A percentile compares a stretch with the other conserved stretches of the same genome.
These are phyloP conservation scores for Rosalia funebris DNA, from an alignment of 2,888 invertebrate species.

Conservation along the genomic window DNA sequence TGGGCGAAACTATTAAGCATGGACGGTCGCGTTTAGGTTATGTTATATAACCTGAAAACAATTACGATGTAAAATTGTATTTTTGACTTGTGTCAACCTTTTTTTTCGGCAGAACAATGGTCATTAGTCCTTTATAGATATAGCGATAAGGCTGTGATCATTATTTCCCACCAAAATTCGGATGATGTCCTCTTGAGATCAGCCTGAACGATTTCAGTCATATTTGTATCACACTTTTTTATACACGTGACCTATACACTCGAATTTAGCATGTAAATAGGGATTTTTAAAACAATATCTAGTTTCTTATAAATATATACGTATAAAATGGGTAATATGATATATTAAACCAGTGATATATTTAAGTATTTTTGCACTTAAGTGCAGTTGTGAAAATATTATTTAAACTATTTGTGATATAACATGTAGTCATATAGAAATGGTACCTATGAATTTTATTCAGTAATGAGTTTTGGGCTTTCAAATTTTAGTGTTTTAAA, in stretches of 20 bases:
- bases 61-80: too few species aligned
- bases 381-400: conserved; percentile 58
- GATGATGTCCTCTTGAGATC: background rate
- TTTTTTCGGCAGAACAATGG: too few species aligned
- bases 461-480: conserved; percentile 13
- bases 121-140: too few species aligned
- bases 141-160: too few species aligned
- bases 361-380: conserved; percentile 61
- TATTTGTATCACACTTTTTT: conserved; percentile 25
- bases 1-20: too few species aligned
- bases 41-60: too few species aligned
- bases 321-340: conserved; percentile 33
- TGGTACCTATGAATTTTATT: conserved; percentile 25
- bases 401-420: conserved; percentile 60
- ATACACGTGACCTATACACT: conserved; percentile 26
- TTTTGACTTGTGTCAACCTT: too few species aligned
- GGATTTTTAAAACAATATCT: conserved; percentile 16
- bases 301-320: conserved; percentile 19
- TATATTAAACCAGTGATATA: conserved; percentile 60
- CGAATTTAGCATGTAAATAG: conserved; percentile 23
- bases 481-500: conserved; percentile 11
- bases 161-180: too few species aligned
- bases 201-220: conserved; percentile 2
- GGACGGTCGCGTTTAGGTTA: too few species aligned
- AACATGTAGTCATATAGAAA: conserved; percentile 58